These are phyloP conservation scores for Saimiri boliviensis DNA, from an alignment of 2,113 vertebrate species.

Conservation along the genomic window DNA sequence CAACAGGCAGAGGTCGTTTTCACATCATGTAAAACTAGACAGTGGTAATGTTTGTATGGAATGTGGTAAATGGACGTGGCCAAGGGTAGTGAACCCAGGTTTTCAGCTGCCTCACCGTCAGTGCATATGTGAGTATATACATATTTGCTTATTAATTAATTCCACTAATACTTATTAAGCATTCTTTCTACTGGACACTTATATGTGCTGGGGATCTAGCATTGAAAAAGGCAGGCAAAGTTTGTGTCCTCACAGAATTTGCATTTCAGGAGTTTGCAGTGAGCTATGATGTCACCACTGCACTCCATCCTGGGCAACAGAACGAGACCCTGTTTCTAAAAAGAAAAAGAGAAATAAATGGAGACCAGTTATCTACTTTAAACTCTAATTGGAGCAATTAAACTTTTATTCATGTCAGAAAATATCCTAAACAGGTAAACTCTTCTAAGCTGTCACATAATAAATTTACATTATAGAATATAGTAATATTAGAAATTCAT, in stretches of 20 bases:
- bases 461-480: not conserved
- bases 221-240: not conserved
- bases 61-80: not conserved
- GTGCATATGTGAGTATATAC: not conserved
- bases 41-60: not conserved
- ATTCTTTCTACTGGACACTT: not conserved
- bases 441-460: not conserved
- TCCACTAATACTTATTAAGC: not conserved
- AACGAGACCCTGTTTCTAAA: too few species aligned
- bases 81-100: not conserved
- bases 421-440: not conserved
- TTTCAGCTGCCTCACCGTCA: not conserved
- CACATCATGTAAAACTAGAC: not conserved
- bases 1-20: not conserved
- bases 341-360: not conserved
- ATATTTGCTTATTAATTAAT: not conserved
- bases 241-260: not conserved
- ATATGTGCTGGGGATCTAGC: not conserved
- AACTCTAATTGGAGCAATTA: not conserved
- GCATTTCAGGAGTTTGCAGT: not conserved
- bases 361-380: not conserved
- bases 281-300: too few species aligned
- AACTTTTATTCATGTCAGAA: conserved; percentile 1
- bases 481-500: not conserved
- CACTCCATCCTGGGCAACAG: too few species aligned